Evolutionary conservation across 2,888 invertebrate genomes (phyloP).

Genomic region (Orchestes rusci): DNA sequence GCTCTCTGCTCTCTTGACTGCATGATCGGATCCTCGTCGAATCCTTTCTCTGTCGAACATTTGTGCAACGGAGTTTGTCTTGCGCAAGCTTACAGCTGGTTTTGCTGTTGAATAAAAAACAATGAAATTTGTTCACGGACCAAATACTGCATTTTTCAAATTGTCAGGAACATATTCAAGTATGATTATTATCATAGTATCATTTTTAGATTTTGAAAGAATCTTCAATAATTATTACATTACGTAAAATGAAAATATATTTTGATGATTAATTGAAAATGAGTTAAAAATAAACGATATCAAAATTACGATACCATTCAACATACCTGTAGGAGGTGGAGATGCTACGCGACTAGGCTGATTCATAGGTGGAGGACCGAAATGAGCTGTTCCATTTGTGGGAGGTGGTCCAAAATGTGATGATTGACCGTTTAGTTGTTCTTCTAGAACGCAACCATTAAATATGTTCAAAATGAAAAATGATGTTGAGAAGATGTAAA

Average conservation of each 20-base stretch:
- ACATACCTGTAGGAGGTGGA: no score
- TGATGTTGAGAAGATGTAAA: no score
- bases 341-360: constrained; percentile 6
- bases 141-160: not conserved
- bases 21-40: constrained; percentile 49
- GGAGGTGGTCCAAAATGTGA: constrained; percentile 11
- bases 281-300: no score
- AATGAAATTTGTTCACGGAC: constrained; percentile 13
- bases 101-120: no score
- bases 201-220: no score
- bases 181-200: not conserved
- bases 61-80: constrained; percentile 54
- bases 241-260: no score
- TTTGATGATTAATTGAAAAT: no score
- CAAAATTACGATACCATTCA: no score
- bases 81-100: constrained; percentile 44
- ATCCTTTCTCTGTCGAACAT: constrained; percentile 52
- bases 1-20: constrained; percentile 79
- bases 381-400: constrained; percentile 7
- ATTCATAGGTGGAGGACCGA: not conserved
- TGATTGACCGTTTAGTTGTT: constrained; percentile 15
- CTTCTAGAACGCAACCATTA: constrained; percentile 14
- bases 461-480: not conserved
- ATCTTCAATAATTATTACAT: no score
- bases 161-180: not conserved